A percentile compares a stretch with the other conserved stretches of the same genome.
Conservation (phyloP, 2,888 invertebrate species). For the Belgica antarctica region DNA sequence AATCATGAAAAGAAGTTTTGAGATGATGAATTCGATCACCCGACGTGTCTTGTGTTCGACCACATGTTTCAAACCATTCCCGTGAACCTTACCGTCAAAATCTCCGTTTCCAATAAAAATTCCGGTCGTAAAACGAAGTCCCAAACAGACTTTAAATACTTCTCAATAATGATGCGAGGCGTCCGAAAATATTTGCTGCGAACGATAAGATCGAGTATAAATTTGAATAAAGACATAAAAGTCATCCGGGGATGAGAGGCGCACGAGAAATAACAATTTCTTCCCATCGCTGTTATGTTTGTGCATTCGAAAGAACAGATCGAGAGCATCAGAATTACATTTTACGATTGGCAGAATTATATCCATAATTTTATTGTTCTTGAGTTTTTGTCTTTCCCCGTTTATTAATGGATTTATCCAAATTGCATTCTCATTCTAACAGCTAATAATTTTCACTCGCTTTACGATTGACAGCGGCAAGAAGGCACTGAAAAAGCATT, state of each 20-base stretch:
- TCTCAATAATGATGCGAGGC: no score
- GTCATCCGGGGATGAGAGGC: not conserved
- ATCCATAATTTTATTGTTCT: not conserved
- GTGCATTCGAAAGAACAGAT: no score
- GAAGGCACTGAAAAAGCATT: not conserved
- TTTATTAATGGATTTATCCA: not conserved
- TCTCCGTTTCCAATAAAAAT: no score
- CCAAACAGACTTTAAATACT: no score
- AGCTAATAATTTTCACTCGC: not conserved
- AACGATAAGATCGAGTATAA: slow-evolving; percentile 8
- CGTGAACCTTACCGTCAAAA: no score
- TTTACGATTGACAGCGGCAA: slow-evolving; percentile 15
- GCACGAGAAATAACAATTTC: not conserved
- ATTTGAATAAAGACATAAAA: slow-evolving; percentile 36
- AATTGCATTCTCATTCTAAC: not conserved
- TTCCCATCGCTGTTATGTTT: not conserved
- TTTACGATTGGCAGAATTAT: not conserved
- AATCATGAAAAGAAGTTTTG: no score
- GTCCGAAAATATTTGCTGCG: not conserved
- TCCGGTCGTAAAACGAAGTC: no score
- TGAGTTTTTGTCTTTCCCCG: not conserved
- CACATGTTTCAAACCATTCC: no score
- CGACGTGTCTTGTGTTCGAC: no score
- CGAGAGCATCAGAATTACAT: not conserved
- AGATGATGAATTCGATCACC: no score